Conservation (phyloP, 2,888 invertebrate species). For the Perizoma flavofasciatum region DNA sequence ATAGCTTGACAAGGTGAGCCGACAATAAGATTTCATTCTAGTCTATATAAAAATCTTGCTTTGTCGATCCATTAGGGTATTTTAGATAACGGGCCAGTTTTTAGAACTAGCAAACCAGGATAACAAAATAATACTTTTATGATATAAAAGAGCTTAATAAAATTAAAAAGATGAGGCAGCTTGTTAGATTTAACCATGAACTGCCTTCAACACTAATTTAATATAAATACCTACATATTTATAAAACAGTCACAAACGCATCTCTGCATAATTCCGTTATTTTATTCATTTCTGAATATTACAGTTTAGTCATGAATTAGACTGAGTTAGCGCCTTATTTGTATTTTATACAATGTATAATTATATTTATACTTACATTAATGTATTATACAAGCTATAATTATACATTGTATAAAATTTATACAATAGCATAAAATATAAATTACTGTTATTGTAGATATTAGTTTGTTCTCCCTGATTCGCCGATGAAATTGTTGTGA, state of each 20-base stretch:
- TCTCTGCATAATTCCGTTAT: slow-evolving; percentile 36
- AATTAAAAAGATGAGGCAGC: slow-evolving; percentile 23
- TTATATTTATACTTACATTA: slow-evolving; percentile 53
- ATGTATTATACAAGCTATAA: slow-evolving; percentile 22
- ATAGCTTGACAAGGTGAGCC: slow-evolving; percentile 72
- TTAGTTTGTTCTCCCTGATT: slow-evolving; percentile 65
- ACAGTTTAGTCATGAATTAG: slow-evolving; percentile 72
- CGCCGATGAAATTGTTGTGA: slow-evolving; percentile 62
- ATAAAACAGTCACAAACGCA: slow-evolving; percentile 38
- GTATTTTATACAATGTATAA: slow-evolving; percentile 46
- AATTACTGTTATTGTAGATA: slow-evolving; percentile 50
- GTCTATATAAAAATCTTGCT: slow-evolving; percentile 72
- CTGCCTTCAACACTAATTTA: slow-evolving; percentile 15
- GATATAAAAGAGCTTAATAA: slow-evolving; percentile 29
- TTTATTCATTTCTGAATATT: slow-evolving; percentile 30
- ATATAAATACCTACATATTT: background rate
- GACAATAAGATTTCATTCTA: slow-evolving; percentile 80
- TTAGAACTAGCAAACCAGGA: slow-evolving; percentile 28
- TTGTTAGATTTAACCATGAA: slow-evolving; percentile 18
- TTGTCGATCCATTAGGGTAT: slow-evolving; percentile 53
- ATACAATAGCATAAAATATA: slow-evolving; percentile 32
- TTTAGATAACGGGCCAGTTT: slow-evolving; percentile 27
- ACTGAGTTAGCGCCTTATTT: slow-evolving; percentile 69
- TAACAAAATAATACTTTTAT: slow-evolving; percentile 19
- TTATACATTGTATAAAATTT: slow-evolving; percentile 49